These are phyloP conservation scores for Toxostoma redivivum DNA, from an alignment of 2,113 vertebrate species.

Conservation along the genomic window DNA sequence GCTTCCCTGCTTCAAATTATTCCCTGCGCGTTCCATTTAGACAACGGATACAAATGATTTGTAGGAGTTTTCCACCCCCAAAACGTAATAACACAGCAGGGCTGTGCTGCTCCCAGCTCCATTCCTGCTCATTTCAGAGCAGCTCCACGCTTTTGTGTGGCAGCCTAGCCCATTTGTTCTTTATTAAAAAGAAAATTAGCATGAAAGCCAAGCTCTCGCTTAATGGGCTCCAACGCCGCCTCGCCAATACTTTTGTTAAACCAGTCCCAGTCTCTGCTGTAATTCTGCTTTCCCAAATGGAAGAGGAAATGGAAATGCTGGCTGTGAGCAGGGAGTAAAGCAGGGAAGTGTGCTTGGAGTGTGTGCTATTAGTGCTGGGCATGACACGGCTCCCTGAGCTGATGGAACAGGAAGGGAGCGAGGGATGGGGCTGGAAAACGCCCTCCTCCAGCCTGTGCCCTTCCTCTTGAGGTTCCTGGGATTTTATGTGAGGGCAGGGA, in stretches of 20 bases:
- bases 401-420: rapidly evolving
- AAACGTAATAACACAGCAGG: constrained; percentile 42
- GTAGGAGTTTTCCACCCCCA: constrained; percentile 38
- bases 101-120: not conserved
- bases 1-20: constrained; percentile 10
- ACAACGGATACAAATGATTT: constrained; percentile 18
- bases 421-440: not conserved
- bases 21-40: not conserved
- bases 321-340: not conserved
- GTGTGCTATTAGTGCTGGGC: not conserved
- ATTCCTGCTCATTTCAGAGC: not conserved
- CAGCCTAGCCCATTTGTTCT: constrained; percentile 26
- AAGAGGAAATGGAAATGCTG: not conserved
- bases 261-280: not conserved
- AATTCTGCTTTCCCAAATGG: not conserved
- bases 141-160: not conserved
- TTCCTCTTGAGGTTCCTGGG: rapidly evolving
- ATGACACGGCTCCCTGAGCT: not conserved
- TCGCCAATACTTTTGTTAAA: not conserved
- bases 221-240: not conserved
- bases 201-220: not conserved
- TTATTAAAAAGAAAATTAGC: constrained; percentile 61
- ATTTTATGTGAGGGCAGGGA: not conserved
- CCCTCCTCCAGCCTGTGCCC: not conserved
- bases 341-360: not conserved